Evolutionary conservation across 2,797 vertebrate genomes (phyloP), one percentile per base, ranked within the genome.

Genomic region (Pterois miles): DNA sequence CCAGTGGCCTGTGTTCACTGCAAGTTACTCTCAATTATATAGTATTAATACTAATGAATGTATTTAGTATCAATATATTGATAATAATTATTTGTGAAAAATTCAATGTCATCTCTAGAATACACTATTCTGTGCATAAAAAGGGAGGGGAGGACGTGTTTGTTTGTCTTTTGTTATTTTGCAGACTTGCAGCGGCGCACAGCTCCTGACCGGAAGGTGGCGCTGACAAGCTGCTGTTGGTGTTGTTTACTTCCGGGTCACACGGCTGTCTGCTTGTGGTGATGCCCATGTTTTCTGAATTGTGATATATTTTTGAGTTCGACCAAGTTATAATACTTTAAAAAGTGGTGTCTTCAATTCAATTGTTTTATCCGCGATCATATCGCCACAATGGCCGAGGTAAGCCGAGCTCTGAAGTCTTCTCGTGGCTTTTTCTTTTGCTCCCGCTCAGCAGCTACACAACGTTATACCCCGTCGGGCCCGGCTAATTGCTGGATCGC

Each of bases 381-480:
- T 3, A 7, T 0, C 63, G 0, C 2, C 71, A 85, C n/a, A 13
- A 95, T 95, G 94, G 82, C 89, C 2, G 94, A 95, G 91, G 94
- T 95, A 83, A 81, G 87, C 11, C 11, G 7, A 59, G 5, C 2
- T 65, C 59, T 64, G 1, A 16, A 5, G 3, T 48, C 2, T 5
- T 6, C 5, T 10, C 0, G 3, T 5, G 6, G 3, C 1, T 38
- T 34, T 53, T 20, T 72, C n/a, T 40, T 29, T 60, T 5, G 5
- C 40, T 78, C 57, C 67, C 46, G 78, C 53, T 54, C 38, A 40
- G 23, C 3, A 5, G 25, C 31, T 18, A 14, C 16, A 1, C 2
- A 4, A 36, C 8, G 16, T 8, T 43, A 9, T 25, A 20, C 13
- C 2, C 1, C 3, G 14, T 18, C n/a, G 75, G 74, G 50, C 40